Evolutionary conservation across 1,140 invertebrate species (phyloP).

Genomic region (Rhyzopertha dominica): DNA sequence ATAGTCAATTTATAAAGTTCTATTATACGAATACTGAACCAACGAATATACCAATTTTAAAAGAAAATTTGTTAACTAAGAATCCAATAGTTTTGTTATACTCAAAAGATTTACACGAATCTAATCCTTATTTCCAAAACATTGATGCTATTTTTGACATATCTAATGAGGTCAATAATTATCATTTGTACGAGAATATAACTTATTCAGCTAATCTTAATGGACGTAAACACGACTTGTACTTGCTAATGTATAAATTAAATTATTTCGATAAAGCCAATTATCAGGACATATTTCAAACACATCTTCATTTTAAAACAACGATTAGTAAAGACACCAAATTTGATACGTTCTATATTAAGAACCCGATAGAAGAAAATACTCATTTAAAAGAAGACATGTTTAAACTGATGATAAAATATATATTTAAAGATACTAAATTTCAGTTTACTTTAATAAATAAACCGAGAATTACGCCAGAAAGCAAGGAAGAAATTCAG

Average conservation of each 20-base stretch:
- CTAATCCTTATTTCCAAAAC: conserved; percentile 26
- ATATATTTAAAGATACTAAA: too few relatives aligned
- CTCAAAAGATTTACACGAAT: conserved; percentile 34
- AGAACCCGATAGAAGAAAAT: conserved; percentile 13
- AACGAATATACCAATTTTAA: conserved; percentile 21
- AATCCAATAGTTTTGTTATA: conserved; percentile 28
- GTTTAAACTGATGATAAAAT: too few relatives aligned
- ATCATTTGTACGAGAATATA: conserved; percentile 17
- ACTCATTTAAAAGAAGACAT: conserved; percentile 23
- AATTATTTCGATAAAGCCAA: conserved; percentile 32
- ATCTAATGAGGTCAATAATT: too few relatives aligned
- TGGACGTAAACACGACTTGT: conserved; percentile 24
- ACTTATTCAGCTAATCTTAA: conserved; percentile 19
- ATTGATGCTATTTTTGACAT: conserved; percentile 14
- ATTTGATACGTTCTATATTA: conserved; percentile 10
- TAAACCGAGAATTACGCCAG: too few relatives aligned
- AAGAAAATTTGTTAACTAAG: conserved; percentile 24
- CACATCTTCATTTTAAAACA: too few relatives aligned
- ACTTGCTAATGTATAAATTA: conserved; percentile 25
- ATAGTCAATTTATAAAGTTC: conserved; percentile 32
- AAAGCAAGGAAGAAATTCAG: too few relatives aligned
- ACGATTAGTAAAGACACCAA: too few relatives aligned
- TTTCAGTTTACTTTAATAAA: too few relatives aligned
- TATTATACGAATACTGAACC: conserved; percentile 30
- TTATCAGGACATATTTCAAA: conserved; percentile 34